phyloP scores from a whole-genome alignment of 1,140 invertebrate genomes.

The Grapholita molesta region DNA sequence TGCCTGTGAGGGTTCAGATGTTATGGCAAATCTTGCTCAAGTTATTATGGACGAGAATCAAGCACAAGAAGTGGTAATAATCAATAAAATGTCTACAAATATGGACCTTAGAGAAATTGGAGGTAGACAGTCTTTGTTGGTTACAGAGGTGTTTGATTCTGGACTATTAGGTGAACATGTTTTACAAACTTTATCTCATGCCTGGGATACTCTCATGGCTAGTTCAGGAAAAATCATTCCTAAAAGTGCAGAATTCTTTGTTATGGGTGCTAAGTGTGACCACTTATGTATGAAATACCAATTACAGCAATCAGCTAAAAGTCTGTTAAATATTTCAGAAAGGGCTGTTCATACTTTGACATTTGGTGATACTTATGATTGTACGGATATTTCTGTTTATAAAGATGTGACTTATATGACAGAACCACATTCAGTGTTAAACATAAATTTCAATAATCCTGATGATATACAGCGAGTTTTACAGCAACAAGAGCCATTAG shows the following conservation, averaged over 20 bases:
- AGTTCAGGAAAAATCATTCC: conserved; percentile 80
- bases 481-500: conserved; percentile 59
- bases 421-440: conserved; percentile 77
- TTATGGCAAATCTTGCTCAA: conserved; percentile 80
- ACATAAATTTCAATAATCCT: conserved; percentile 83
- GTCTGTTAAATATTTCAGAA: conserved; percentile 65
- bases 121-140: conserved; percentile 80
- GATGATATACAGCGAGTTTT: conserved; percentile 71
- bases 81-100: conserved; percentile 54
- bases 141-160: conserved; percentile 90
- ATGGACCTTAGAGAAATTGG: conserved; percentile 79
- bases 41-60: conserved; percentile 79
- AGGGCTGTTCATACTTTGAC: conserved; percentile 44
- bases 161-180: conserved; percentile 87
- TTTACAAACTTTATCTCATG: conserved; percentile 83
- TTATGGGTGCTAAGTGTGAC: conserved; percentile 79
- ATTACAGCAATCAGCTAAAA: conserved; percentile 40
- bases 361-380: conserved; percentile 81
- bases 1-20: conserved; percentile 83
- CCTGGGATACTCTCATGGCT: conserved; percentile 80
- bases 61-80: conserved; percentile 43
- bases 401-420: conserved; percentile 81
- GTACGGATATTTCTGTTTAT: conserved; percentile 80
- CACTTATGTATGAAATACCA: conserved; percentile 68
- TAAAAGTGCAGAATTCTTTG: conserved; percentile 80